Conservation (phyloP, 2,113 vertebrate genomes). For the Rhinoderma darwinii region DNA sequence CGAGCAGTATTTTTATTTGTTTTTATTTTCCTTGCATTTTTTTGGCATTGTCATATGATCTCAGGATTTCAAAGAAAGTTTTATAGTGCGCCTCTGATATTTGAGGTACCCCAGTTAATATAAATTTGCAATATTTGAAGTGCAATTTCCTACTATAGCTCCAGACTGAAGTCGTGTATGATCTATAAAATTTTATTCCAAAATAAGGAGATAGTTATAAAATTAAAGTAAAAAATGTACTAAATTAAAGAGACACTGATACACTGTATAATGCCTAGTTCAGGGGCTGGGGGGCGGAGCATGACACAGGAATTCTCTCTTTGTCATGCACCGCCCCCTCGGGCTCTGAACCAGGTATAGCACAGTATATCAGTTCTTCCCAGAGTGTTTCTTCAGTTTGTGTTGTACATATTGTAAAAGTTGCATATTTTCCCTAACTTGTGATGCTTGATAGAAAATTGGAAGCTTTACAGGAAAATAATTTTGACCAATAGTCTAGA, state of each 20-base stretch:
- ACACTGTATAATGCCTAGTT: not conserved
- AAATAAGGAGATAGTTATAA: not conserved
- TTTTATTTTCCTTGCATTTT: not conserved
- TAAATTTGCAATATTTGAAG: not conserved
- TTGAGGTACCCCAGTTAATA: not conserved
- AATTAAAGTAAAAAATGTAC: not conserved
- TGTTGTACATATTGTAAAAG: not conserved
- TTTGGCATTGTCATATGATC: not conserved
- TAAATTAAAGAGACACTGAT: not conserved
- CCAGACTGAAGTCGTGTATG: not conserved
- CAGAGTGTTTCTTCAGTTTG: not conserved
- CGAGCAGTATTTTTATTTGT: slow-evolving; percentile 8
- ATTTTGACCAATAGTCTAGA: not conserved
- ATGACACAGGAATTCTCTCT: not conserved
- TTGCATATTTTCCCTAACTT: not conserved
- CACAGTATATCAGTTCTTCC: not conserved
- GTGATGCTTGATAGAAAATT: slow-evolving; percentile 7
- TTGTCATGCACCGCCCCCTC: not conserved
- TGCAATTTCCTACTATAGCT: not conserved
- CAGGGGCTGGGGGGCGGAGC: not conserved
- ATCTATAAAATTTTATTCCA: not conserved
- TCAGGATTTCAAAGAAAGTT: slow-evolving; percentile 8
- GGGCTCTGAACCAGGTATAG: not conserved
- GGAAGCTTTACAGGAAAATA: not conserved
- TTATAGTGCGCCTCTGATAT: not conserved